Conservation (phyloP, 2,113 vertebrate genomes). For the Probosciger aterrimus region DNA sequence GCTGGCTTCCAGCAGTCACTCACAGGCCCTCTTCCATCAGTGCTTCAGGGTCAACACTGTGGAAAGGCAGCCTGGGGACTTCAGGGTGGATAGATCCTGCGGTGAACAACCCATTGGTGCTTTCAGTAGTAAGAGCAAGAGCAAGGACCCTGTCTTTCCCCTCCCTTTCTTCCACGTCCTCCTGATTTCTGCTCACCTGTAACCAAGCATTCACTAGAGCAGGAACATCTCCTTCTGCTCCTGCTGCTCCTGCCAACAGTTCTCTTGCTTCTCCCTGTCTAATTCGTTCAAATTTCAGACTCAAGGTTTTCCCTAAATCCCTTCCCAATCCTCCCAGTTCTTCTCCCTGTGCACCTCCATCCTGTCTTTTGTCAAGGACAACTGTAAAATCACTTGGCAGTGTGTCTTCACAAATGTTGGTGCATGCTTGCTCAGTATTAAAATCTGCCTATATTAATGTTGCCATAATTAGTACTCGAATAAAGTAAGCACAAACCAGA, state of each 20-base stretch:
- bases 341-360: neutral
- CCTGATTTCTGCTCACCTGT: neutral
- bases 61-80: neutral
- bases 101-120: neutral
- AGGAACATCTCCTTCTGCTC: neutral
- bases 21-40: neutral
- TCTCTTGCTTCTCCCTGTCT: neutral
- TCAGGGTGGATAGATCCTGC: rapidly evolving
- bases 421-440: neutral
- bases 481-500: neutral
- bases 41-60: rapidly evolving
- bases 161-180: neutral
- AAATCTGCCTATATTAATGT: neutral
- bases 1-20: neutral
- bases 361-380: neutral
- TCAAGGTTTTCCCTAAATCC: neutral
- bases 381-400: neutral
- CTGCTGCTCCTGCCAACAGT: neutral
- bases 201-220: neutral
- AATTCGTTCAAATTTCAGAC: neutral
- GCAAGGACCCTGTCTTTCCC: neutral
- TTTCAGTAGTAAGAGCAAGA: neutral
- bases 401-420: neutral
- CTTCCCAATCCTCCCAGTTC: neutral
- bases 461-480: neutral